A percentile compares a stretch with the other conserved stretches of the same genome.
phyloP scores from a whole-genome alignment of 2,888 invertebrate species.

The Chloroclysta siterata region DNA sequence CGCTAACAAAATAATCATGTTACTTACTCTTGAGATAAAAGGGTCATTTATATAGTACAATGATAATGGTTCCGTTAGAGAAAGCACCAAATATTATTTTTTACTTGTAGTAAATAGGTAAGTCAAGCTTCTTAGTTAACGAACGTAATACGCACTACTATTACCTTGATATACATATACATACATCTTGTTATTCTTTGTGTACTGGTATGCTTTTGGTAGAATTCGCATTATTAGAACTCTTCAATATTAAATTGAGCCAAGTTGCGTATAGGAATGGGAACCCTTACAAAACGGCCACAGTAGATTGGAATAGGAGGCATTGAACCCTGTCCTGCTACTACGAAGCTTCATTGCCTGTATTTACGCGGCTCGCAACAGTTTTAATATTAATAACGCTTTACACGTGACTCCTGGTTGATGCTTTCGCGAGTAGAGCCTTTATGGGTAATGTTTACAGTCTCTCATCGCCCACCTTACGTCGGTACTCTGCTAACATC shows the following conservation, averaged over 20 bases:
- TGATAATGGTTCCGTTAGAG: no score
- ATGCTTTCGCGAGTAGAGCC: constrained; percentile 62
- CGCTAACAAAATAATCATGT: no score
- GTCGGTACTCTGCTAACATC: constrained; percentile 47
- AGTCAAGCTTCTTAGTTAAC: no score
- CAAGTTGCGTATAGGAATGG: constrained; percentile 19
- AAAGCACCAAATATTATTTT: no score
- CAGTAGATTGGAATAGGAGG: constrained; percentile 45
- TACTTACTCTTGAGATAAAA: no score
- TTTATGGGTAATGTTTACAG: constrained; percentile 78
- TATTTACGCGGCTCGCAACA: constrained; percentile 66
- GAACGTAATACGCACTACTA: no score
- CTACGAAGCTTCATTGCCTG: constrained; percentile 57
- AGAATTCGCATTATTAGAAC: neutral
- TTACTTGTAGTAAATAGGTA: no score
- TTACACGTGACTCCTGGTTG: constrained; percentile 68
- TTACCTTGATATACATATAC: no score
- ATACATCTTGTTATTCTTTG: no score
- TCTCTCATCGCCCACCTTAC: constrained; percentile 50
- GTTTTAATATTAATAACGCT: constrained; percentile 80
- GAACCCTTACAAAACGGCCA: constrained; percentile 30
- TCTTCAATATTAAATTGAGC: constrained; percentile 6
- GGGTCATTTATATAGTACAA: no score
- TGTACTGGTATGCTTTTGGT: neutral
- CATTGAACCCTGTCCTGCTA: constrained; percentile 56